phyloP scores from a whole-genome alignment of 2,888 invertebrate genomes.

The Amorpha juglandis region DNA sequence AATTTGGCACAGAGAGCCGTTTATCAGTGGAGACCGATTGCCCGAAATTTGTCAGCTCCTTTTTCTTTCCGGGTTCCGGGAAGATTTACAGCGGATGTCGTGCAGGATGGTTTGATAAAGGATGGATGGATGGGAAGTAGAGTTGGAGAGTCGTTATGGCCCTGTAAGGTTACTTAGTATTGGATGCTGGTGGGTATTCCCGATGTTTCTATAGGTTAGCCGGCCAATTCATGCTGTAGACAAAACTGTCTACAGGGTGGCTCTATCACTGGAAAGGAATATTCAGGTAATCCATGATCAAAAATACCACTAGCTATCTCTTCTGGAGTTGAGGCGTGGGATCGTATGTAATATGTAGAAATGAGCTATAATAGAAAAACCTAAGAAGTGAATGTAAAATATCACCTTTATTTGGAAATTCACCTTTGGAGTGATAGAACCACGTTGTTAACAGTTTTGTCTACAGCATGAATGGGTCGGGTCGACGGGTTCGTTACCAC shows the following conservation, averaged over 20 bases:
- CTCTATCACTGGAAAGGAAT: not conserved
- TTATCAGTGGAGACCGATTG: conserved; percentile 67
- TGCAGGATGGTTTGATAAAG: conserved; percentile 53
- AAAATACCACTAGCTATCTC: too few species aligned
- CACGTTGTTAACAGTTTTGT: too few species aligned
- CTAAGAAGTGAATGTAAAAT: not conserved
- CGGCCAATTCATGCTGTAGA: too few species aligned
- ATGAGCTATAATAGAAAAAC: too few species aligned
- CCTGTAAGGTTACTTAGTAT: too few species aligned
- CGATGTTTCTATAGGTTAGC: not conserved
- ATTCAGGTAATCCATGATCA: too few species aligned
- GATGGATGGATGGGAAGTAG: conserved; percentile 50
- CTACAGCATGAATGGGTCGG: too few species aligned
- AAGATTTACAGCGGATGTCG: conserved; percentile 49
- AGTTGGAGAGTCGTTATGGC: not conserved
- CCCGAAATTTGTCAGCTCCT: conserved; percentile 64
- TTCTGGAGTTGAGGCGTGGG: too few species aligned
- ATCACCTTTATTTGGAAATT: not conserved
- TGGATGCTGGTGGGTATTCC: not conserved
- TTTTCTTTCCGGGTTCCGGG: conserved; percentile 47
- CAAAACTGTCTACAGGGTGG: too few species aligned
- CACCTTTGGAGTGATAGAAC: too few species aligned
- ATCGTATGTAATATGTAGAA: too few species aligned
- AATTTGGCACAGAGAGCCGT: conserved; percentile 30
- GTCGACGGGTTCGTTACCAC: too few species aligned